Percentiles rank a stretch among this genome's conserved stretches.
These are phyloP conservation scores for Ciconia nigra DNA, from an alignment of 2,797 vertebrate genomes.

Conservation along the genomic window DNA sequence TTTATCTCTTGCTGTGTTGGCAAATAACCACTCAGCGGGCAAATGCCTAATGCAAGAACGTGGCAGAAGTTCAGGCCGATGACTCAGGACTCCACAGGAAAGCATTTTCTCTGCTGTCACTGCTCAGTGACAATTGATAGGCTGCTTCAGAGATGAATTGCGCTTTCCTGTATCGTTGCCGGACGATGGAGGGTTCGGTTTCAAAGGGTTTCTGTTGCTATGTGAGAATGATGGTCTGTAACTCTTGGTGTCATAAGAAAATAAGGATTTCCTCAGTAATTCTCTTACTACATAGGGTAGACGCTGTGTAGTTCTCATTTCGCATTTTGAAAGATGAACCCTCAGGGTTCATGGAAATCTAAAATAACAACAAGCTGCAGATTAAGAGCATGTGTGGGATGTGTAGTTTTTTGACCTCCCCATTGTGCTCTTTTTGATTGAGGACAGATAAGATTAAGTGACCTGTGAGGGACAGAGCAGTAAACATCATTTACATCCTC, in stretches of 20 bases:
- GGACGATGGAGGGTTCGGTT: not conserved
- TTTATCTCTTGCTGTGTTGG: not conserved
- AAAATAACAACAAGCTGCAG: not conserved
- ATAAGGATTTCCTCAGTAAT: not conserved
- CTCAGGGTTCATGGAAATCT: not conserved
- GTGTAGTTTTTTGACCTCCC: not conserved
- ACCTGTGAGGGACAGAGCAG: not conserved
- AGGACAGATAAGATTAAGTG: not conserved
- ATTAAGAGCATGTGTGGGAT: not conserved
- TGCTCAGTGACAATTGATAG: not conserved
- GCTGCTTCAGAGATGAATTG: not conserved
- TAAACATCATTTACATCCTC: not conserved
- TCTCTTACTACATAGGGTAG: not conserved
- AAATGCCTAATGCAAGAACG: constrained; percentile 5
- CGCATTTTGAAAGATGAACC: not conserved
- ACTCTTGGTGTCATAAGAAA: not conserved
- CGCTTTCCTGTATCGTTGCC: not conserved
- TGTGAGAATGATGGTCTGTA: not conserved
- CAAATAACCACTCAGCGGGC: constrained; percentile 30
- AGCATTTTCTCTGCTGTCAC: not conserved
- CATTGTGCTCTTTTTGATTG: not conserved
- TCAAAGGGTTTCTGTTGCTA: constrained; percentile 12
- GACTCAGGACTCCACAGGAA: constrained; percentile 16
- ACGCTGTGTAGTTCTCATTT: not conserved
- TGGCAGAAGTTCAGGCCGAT: constrained; percentile 7